phyloP scores from a whole-genome alignment of 2,888 invertebrate genomes.

The Malthinus flaveolus region DNA sequence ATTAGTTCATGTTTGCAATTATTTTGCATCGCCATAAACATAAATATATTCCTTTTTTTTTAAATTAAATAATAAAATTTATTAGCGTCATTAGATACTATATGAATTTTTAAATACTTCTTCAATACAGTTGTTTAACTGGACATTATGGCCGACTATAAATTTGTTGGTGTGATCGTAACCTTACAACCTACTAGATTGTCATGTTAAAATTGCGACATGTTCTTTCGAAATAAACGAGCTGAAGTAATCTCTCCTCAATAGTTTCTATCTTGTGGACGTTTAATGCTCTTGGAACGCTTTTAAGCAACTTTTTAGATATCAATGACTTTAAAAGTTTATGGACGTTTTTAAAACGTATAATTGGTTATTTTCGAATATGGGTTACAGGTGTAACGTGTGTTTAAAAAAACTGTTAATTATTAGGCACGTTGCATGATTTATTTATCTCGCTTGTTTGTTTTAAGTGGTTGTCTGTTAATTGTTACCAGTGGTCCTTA shows the following conservation, averaged over 20 bases:
- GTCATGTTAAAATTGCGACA: slow-evolving; percentile 26
- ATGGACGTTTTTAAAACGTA: neutral
- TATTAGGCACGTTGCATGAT: too few species aligned
- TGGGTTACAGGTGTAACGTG: too few species aligned
- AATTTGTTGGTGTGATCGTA: slow-evolving; percentile 30
- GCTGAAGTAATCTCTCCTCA: slow-evolving; percentile 13
- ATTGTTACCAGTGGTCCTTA: too few species aligned
- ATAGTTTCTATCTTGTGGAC: slow-evolving; percentile 5
- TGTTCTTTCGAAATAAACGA: slow-evolving; percentile 26
- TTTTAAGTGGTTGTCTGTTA: too few species aligned
- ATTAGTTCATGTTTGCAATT: neutral
- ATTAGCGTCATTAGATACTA: neutral
- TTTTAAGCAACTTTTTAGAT: slow-evolving; percentile 7
- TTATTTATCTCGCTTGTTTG: too few species aligned
- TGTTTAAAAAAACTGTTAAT: too few species aligned
- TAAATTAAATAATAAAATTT: slow-evolving; percentile 1
- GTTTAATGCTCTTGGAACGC: neutral
- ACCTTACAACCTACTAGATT: slow-evolving; percentile 32
- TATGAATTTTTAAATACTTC: slow-evolving; percentile 1
- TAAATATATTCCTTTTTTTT: neutral
- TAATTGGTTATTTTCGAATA: neutral
- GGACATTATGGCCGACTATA: slow-evolving; percentile 17
- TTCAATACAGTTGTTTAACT: slow-evolving; percentile 4
- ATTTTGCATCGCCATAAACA: slow-evolving; percentile 1
- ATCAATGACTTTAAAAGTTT: neutral